phyloP scores from a whole-genome alignment of 2,888 invertebrate genomes.

The Crossocerus cetratus region DNA sequence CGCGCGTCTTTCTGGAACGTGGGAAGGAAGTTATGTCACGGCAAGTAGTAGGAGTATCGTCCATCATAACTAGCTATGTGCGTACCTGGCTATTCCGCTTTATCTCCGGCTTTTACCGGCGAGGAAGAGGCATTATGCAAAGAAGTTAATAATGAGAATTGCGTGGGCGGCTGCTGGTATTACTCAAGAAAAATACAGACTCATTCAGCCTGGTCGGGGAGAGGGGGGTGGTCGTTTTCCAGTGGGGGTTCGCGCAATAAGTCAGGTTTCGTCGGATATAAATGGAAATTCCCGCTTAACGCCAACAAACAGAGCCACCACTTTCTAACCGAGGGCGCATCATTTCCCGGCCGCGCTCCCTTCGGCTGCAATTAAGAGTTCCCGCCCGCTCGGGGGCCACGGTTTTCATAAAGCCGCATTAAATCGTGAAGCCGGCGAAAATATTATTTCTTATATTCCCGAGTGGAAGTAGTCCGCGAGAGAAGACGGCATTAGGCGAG shows the following conservation, averaged over 20 bases:
- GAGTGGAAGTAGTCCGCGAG: constrained; percentile 47
- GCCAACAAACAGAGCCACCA: background rate
- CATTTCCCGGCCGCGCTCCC: constrained; percentile 63
- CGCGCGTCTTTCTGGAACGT: too few species aligned
- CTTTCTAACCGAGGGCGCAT: constrained; percentile 52
- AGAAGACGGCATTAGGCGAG: constrained; percentile 63
- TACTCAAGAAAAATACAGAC: too few species aligned
- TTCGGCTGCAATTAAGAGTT: constrained; percentile 72
- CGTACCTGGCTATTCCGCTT: too few species aligned
- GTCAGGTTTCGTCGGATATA: constrained; percentile 15
- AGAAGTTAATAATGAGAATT: too few species aligned
- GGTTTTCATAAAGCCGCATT: constrained; percentile 73
- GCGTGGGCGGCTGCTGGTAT: too few species aligned
- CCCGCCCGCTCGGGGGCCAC: constrained; percentile 56
- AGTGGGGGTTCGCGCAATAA: background rate
- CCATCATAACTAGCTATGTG: too few species aligned
- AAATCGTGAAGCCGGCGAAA: constrained; percentile 66
- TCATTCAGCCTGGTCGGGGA: too few species aligned
- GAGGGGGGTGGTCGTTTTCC: too few species aligned
- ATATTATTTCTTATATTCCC: constrained; percentile 72
- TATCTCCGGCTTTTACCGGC: too few species aligned
- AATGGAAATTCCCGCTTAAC: constrained; percentile 27
- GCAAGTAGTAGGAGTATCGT: too few species aligned
- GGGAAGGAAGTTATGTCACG: too few species aligned
- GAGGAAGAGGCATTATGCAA: too few species aligned